A percentile compares a stretch with the other conserved stretches of the same genome.
phyloP scores from a whole-genome alignment of 2,888 invertebrate species.

The Caenorhabditis japonica region DNA sequence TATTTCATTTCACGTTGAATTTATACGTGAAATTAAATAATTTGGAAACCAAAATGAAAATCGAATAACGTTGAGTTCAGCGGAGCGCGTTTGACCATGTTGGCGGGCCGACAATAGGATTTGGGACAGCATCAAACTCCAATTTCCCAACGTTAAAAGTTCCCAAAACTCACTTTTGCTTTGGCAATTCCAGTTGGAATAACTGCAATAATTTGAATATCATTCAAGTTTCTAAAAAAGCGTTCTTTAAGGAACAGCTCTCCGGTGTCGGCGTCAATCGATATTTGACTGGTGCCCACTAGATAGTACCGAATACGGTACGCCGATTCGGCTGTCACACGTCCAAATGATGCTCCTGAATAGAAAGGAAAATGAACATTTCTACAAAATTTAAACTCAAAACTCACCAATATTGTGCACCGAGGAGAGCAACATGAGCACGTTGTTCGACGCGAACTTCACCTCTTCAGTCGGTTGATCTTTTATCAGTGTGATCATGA shows the following conservation, averaged over 20 bases:
- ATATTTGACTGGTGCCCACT: conserved; percentile 29
- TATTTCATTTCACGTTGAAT: too few relatives aligned
- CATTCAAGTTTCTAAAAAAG: conserved; percentile 27
- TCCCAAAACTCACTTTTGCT: conserved; percentile 20
- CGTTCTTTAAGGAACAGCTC: conserved; percentile 40
- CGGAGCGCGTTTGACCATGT: too few relatives aligned
- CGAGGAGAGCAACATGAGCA: conserved; percentile 46
- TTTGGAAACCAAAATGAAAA: too few relatives aligned
- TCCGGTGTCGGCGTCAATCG: conserved; percentile 44
- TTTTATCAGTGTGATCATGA: conserved; percentile 39
- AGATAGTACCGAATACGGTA: conserved; percentile 50
- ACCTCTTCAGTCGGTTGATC: conserved; percentile 33
- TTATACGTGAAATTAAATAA: too few relatives aligned
- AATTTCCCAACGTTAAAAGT: too few relatives aligned
- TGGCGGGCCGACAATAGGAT: too few relatives aligned
- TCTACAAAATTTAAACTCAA: too few relatives aligned
- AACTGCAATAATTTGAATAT: conserved; percentile 35
- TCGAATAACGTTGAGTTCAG: too few relatives aligned
- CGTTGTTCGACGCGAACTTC: conserved; percentile 27
- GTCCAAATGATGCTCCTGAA: conserved; percentile 44
- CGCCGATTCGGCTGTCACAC: conserved; percentile 54
- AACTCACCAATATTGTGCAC: conserved; percentile 23
- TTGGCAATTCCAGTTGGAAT: conserved; percentile 37
- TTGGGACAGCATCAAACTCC: too few relatives aligned
- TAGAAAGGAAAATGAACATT: too few relatives aligned